Base-by-base conservation (phyloP, 2,797 vertebrate genomes). In the Sebastes iracundus region DNA sequence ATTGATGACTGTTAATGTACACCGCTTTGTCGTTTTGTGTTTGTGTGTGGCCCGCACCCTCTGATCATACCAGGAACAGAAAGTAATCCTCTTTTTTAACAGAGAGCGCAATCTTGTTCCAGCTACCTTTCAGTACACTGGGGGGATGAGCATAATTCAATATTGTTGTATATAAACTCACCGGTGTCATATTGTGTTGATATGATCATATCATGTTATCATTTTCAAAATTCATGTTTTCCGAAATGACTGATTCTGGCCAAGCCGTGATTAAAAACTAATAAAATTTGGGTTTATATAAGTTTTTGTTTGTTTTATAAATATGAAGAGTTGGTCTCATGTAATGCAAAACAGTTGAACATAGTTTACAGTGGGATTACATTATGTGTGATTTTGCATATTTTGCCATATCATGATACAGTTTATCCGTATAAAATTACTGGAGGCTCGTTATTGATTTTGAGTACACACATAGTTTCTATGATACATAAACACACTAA, bases 1-100 rank as follows among this genome's bases (percentile, higher is more conserved):
- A 95, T 95, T 93, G 94, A 95, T 94, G 93, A 92, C 81, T 79
- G 88, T 85, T 92, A 88, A 93, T 90, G 85, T 88, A 92, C 85
- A 90, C 85, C 53, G 38, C 90, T 92, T 91, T 92, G 89, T 91
- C 77, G 75, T 56, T 66, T 58, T 85, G 79, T 70, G 69, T 80
- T 72, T 85, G 68, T 71, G 74, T 88, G 60, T 70, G 82, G 81
- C 88, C 88, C 63, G 55, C 87, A 42, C 86, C 88, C 89, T 89
- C 61, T 67, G 68, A 88, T 86, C 72, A 79, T 20, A 64, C 56
- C 6, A 66, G 58, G 38, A 74, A 35, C 60, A 53, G 62, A 74
- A 84, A 72, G 42, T 52, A 61, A 85, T 85, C 60, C 46, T 64
- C 35, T 74, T 46, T 42, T 46, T 59, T 32, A 66, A 69, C 28